phyloP scores from a whole-genome alignment of 2,888 invertebrate genomes.

The Syrista parreyssii region DNA sequence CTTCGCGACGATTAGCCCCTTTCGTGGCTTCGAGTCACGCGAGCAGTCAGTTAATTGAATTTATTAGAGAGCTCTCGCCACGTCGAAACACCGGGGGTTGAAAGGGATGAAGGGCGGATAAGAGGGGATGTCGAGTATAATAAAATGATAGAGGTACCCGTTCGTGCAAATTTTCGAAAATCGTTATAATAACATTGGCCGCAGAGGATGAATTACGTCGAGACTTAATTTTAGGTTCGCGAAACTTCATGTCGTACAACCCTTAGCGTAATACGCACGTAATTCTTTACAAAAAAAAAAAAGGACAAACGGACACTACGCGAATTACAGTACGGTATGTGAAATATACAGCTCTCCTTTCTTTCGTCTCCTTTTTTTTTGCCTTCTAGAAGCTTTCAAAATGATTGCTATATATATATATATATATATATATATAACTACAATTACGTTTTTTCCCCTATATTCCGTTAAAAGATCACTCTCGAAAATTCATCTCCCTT shows the following conservation, averaged over 20 bases:
- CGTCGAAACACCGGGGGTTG: background rate
- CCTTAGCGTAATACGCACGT: too few species aligned
- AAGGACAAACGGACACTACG: too few species aligned
- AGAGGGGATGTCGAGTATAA: background rate
- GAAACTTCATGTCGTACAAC: background rate
- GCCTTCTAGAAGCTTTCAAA: background rate
- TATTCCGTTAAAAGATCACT: background rate
- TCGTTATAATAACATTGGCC: background rate
- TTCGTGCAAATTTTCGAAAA: background rate
- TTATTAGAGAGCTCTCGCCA: background rate
- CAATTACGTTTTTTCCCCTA: background rate
- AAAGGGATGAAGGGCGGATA: background rate
- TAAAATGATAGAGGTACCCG: background rate
- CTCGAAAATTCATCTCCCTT: background rate
- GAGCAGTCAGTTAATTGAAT: background rate
- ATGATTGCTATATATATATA: background rate
- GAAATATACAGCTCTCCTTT: too few species aligned
- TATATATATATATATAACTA: too few species aligned
- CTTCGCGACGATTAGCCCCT: constrained; percentile 4
- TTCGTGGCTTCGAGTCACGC: constrained; percentile 4
- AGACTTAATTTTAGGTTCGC: background rate
- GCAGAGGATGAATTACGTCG: background rate
- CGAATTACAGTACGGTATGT: too few species aligned
- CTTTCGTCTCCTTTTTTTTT: too few species aligned
- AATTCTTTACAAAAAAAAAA: too few species aligned